phyloP scores from a whole-genome alignment of 2,113 vertebrate genomes.

The Morphnarchus princeps region DNA sequence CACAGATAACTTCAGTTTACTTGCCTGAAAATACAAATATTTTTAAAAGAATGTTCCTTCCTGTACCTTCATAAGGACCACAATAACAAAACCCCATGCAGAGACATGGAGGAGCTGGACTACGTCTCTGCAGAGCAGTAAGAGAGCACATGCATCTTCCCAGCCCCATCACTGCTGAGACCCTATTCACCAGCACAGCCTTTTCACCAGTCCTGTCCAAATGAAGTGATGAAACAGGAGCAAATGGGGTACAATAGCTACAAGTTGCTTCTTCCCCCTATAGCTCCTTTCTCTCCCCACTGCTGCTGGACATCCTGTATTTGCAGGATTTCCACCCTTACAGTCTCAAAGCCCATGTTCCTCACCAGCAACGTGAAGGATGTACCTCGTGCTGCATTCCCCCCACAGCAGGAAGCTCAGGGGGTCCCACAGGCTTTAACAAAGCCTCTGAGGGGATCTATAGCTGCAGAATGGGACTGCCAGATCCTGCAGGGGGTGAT shows the following conservation, averaged over 20 bases:
- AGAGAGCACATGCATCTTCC: background rate
- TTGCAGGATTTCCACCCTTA: background rate
- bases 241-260: background rate
- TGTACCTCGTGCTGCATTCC: rapidly evolving
- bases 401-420: background rate
- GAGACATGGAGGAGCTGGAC: background rate
- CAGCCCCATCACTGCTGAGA: background rate
- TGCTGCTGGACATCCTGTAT: background rate
- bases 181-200: background rate
- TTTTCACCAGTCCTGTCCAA: background rate
- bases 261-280: background rate
- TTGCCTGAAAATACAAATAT: background rate
- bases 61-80: background rate
- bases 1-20: background rate
- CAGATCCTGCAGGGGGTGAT: background rate
- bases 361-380: background rate
- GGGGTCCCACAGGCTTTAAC: background rate
- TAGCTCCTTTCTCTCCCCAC: background rate
- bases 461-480: background rate
- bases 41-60: background rate
- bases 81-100: background rate
- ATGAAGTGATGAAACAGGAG: background rate
- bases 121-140: background rate
- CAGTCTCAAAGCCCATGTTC: background rate
- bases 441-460: background rate